phyloP scores from a whole-genome alignment of 2,797 vertebrate species.

The Enteromius viviparus region DNA sequence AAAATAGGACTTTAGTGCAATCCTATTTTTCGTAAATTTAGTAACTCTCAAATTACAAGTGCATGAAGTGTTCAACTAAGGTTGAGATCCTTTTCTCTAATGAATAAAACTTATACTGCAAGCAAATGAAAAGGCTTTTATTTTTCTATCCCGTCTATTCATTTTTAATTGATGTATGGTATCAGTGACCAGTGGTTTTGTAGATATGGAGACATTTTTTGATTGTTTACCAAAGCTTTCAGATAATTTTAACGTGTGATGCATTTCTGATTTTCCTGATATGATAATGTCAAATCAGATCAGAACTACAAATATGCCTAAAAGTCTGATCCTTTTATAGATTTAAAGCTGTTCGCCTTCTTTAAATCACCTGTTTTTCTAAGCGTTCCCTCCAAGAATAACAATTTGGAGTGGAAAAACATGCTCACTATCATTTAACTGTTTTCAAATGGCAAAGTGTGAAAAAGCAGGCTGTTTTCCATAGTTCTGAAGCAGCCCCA shows the following conservation, averaged over 20 bases:
- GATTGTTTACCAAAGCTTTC: not conserved
- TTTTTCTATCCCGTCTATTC: not conserved
- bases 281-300: conserved; percentile 2
- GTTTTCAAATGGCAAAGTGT: conserved; percentile 7
- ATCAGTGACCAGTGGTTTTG: conserved; percentile 1
- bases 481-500: conserved; percentile 21
- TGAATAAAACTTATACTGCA: not conserved
- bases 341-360: not conserved
- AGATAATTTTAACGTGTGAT: not conserved
- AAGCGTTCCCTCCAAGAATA: conserved; percentile 1
- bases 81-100: not conserved
- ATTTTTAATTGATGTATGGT: not conserved
- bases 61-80: not conserved
- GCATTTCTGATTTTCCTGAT: conserved; percentile 8
- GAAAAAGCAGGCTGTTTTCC: conserved; percentile 16
- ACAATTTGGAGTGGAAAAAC: conserved; percentile 11
- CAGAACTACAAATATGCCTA: not conserved
- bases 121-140: not conserved
- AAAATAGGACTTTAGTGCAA: not conserved
- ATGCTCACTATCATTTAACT: conserved; percentile 3
- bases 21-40: not conserved
- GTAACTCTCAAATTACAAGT: not conserved
- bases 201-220: not conserved
- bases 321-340: conserved; percentile 23
- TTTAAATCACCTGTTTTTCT: conserved; percentile 45